phyloP scores from a whole-genome alignment of 2,888 invertebrate species.

The Camptogramma bilineatum region DNA sequence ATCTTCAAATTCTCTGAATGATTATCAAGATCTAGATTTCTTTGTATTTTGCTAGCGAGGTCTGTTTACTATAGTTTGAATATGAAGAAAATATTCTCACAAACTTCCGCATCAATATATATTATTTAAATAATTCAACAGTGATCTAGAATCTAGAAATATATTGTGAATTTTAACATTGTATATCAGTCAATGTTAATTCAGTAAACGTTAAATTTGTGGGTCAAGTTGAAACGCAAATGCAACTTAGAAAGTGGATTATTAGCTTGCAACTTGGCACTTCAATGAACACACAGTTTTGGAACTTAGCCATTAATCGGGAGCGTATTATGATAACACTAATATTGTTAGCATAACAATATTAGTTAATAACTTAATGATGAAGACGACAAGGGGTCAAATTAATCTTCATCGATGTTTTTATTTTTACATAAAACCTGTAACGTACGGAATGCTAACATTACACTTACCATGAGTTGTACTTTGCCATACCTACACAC shows the following conservation, averaged over 20 bases:
- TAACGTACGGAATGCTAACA: no score
- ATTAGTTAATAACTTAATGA: no score
- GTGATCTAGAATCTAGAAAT: slow-evolving; percentile 12
- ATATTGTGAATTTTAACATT: slow-evolving; percentile 6
- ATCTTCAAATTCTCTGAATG: no score
- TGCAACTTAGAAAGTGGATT: slow-evolving; percentile 52
- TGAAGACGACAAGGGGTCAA: no score
- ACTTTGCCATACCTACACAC: no score
- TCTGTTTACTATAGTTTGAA: background rate
- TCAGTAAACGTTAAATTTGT: slow-evolving; percentile 47
- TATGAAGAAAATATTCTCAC: background rate
- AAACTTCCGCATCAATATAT: background rate
- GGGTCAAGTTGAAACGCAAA: slow-evolving; percentile 49
- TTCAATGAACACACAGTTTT: slow-evolving; percentile 17
- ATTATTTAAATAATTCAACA: background rate
- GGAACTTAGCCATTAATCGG: background rate
- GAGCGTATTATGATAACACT: no score
- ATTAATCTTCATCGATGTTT: no score
- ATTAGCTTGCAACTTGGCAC: slow-evolving; percentile 12
- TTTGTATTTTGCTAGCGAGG: no score
- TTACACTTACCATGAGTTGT: no score
- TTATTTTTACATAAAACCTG: no score
- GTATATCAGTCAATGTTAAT: background rate
- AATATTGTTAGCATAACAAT: no score
- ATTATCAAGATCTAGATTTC: no score